Percentiles rank a stretch among this genome's conserved stretches.
Evolutionary conservation across 2,797 vertebrate genomes (phyloP).

Genomic region (Atherinosoma microstoma): DNA sequence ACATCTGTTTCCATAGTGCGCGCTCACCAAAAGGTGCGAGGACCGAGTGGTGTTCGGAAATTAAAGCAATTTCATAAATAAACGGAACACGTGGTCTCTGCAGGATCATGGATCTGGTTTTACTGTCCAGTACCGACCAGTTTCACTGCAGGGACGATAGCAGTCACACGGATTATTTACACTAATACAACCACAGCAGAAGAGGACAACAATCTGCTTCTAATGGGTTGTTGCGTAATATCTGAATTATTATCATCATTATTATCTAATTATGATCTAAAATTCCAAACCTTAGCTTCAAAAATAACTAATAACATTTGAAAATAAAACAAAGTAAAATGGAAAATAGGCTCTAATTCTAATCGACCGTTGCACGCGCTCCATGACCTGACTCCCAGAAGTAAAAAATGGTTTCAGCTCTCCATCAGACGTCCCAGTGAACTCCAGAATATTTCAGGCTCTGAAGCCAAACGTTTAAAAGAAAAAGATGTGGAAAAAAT

Average conservation of each 20-base stretch:
- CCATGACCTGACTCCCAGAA: background rate
- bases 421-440: background rate
- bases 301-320: background rate
- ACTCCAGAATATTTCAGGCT: background rate
- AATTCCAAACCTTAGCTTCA: too few relatives aligned
- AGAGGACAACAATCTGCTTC: too few relatives aligned
- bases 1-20: too few relatives aligned
- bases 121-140: background rate
- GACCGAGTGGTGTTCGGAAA: background rate
- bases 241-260: background rate
- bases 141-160: background rate
- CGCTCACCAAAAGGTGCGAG: slow-evolving; percentile 2
- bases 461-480: background rate
- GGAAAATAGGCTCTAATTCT: background rate
- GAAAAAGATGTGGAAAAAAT: too few relatives aligned
- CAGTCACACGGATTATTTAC: too few relatives aligned
- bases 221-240: background rate
- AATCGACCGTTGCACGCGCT: background rate
- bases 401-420: background rate
- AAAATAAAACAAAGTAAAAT: background rate
- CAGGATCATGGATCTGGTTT: background rate
- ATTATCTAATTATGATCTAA: background rate
- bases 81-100: too few relatives aligned
- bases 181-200: too few relatives aligned
- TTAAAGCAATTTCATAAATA: background rate